These are phyloP conservation scores for Cricetomys ansorgei DNA, from an alignment of 2,113 vertebrate genomes.

Conservation along the genomic window DNA sequence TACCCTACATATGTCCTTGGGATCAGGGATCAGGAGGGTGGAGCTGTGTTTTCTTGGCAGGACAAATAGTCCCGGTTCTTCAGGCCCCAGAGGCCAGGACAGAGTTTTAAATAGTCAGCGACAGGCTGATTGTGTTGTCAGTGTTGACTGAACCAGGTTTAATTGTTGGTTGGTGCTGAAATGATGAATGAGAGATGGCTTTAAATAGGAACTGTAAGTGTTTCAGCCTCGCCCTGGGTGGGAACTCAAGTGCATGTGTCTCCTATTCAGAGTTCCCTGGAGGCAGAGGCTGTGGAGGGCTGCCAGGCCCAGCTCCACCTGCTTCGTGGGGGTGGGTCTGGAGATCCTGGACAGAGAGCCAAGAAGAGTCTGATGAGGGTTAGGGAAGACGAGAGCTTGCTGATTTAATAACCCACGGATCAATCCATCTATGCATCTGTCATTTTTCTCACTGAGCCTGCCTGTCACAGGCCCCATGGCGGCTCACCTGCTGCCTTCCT, in stretches of 20 bases:
- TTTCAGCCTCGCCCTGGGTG: constrained; percentile 36
- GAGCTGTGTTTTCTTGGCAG: constrained; percentile 70
- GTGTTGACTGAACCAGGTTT: constrained; percentile 75
- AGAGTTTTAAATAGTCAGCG: constrained; percentile 81
- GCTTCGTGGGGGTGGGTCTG: rapidly evolving
- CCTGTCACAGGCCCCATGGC: neutral
- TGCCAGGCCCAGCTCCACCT: neutral
- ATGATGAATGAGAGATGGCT: constrained; percentile 72
- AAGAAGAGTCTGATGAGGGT: neutral
- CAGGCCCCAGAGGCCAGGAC: constrained; percentile 53
- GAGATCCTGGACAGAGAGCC: neutral
- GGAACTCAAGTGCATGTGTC: neutral
- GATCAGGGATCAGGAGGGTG: neutral
- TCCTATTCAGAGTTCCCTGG: neutral
- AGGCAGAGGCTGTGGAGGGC: neutral
- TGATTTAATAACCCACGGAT: neutral
- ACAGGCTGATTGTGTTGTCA: constrained; percentile 71
- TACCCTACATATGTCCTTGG: neutral
- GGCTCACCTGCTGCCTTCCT: neutral
- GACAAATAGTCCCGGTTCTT: constrained; percentile 72
- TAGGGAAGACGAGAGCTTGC: neutral
- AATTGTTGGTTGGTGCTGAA: constrained; percentile 82
- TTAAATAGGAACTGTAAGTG: constrained; percentile 75
- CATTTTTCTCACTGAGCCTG: neutral
- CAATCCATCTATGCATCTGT: neutral